A percentile compares a stretch with the other conserved stretches of the same genome.
These are phyloP conservation scores for Avahi laniger DNA, from an alignment of 2,797 vertebrate species.

Conservation along the genomic window DNA sequence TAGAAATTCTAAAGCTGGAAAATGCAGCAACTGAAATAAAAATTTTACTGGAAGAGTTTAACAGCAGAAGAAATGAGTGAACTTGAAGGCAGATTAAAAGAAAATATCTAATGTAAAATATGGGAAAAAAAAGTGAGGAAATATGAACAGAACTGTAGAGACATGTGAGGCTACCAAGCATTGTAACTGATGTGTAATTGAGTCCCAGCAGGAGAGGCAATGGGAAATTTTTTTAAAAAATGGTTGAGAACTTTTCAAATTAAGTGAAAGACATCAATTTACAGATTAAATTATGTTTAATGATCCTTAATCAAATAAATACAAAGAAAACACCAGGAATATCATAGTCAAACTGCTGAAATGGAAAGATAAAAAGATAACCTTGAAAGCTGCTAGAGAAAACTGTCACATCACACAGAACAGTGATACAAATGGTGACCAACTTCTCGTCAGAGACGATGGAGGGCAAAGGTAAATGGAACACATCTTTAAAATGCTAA, in stretches of 20 bases:
- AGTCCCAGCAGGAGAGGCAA: not conserved
- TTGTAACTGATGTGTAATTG: not conserved
- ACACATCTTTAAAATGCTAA: not conserved
- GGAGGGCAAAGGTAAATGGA: not conserved
- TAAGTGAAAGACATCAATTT: not conserved
- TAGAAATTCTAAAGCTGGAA: conserved; percentile 1
- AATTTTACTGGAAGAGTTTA: not conserved
- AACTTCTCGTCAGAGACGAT: not conserved
- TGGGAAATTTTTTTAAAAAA: not conserved
- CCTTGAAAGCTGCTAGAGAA: not conserved
- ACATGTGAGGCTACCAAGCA: no score
- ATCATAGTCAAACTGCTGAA: not conserved
- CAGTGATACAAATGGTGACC: fast-evolving
- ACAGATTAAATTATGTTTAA: not conserved
- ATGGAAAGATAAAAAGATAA: not conserved
- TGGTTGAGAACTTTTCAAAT: not conserved
- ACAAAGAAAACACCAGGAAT: not conserved
- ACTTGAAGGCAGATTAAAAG: not conserved
- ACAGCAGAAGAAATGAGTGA: not conserved
- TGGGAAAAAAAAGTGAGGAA: not conserved
- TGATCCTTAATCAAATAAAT: not conserved
- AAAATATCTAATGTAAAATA: not conserved
- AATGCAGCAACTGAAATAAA: not conserved
- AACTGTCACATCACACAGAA: not conserved
- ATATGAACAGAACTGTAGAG: not conserved